Conservation (phyloP, 2,797 vertebrate genomes). For the Pangasius sanitwongsei region DNA sequence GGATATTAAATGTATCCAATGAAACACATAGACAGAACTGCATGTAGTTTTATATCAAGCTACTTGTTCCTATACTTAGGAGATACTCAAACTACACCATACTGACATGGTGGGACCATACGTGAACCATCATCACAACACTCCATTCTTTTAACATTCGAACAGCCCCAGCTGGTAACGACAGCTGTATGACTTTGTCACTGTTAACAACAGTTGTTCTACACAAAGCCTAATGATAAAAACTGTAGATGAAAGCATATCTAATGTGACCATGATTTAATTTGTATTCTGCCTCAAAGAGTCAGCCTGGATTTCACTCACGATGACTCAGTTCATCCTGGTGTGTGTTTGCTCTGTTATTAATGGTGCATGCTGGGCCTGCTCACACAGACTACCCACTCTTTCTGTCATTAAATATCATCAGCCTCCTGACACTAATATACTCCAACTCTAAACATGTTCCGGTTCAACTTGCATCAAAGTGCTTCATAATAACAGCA, state of each 20-base stretch:
- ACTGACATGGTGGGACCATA: slow-evolving; percentile 19
- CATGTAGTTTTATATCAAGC: not conserved
- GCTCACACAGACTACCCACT: slow-evolving; percentile 49
- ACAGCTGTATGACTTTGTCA: slow-evolving; percentile 43
- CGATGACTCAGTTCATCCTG: slow-evolving; percentile 46
- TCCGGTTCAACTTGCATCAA: slow-evolving; percentile 9
- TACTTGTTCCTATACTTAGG: not conserved
- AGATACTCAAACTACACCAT: slow-evolving; percentile 22
- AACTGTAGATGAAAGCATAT: slow-evolving; percentile 50
- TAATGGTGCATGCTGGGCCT: slow-evolving; percentile 48
- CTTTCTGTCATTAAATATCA: slow-evolving; percentile 45
- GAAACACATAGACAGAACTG: not conserved
- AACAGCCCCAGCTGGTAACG: slow-evolving; percentile 22
- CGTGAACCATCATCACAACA: slow-evolving; percentile 27
- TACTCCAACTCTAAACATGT: slow-evolving; percentile 33
- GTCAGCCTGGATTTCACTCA: slow-evolving; percentile 39
- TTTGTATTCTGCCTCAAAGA: slow-evolving; percentile 44
- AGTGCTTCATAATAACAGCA: slow-evolving; percentile 17
- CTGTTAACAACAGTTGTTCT: slow-evolving; percentile 40
- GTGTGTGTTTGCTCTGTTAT: slow-evolving; percentile 50
- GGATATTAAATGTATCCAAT: not conserved
- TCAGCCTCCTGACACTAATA: slow-evolving; percentile 33
- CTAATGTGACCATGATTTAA: slow-evolving; percentile 54
- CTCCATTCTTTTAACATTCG: slow-evolving; percentile 42
- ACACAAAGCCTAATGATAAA: slow-evolving; percentile 36